Evolutionary conservation across 2,888 invertebrate species (phyloP), one percentile per base, ranked within the genome.

Genomic region (Rhaphigaster nebulosa): DNA sequence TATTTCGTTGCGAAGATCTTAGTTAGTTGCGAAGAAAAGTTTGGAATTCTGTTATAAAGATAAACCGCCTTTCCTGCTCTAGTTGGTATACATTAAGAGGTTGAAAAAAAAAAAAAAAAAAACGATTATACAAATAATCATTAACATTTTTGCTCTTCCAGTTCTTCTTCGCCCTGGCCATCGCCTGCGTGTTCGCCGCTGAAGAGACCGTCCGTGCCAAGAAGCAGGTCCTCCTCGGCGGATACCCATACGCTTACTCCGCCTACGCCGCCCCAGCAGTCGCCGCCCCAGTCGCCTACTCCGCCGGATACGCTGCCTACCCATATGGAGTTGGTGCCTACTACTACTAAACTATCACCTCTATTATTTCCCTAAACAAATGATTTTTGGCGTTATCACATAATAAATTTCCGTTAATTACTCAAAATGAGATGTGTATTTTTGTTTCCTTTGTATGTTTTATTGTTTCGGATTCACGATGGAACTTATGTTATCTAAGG

Each of bases 171-270:
- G 91, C 91, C 52, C 45, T 91, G 56, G 91, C 91, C 87, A 87
- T 91, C 91, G 92, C 92, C 84, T 92, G 92, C 92, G 92, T 91
- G 34, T 91, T 88, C 52, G 92, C 91, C 80, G 92, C 91, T 91
- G 91, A 92, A 91, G 91, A 92, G 76, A 41, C 41, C 54, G 90
- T 90, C 60, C 50, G 90, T 23, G 90, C 56, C 18, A 91, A 91
- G 91, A 92, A 91, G 89, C 88, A 92, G 29, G 91, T 92, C 87
- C 91, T 92, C 80, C 89, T 92, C 29, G 92, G 91, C 38, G 90
- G 87, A 87, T 90, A 91, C 88, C 91, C 92, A 50, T 91, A 91
- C 89, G 91, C 89, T 65, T 91, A 91, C 91, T 89, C 91, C 50
- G 91, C 90, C 52, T 54, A 34, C 80, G 38, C 45, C 76, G 90